These are phyloP conservation scores for Podiceps cristatus DNA, from an alignment of 2,113 vertebrate genomes.

Conservation along the genomic window DNA sequence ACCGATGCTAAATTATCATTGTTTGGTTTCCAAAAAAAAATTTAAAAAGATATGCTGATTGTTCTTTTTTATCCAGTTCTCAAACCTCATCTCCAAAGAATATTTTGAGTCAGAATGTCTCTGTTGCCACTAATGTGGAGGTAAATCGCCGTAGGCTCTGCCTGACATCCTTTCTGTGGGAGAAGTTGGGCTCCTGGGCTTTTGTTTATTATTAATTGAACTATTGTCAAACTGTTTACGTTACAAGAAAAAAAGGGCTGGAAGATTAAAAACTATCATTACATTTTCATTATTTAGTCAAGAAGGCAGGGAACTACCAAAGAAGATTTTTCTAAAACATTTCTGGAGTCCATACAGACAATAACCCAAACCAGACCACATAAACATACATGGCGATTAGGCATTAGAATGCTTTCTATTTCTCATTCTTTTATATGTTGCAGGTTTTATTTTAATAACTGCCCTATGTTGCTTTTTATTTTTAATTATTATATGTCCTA, in stretches of 20 bases:
- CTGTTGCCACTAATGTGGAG: background rate
- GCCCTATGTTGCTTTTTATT: background rate
- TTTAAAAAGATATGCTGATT: background rate
- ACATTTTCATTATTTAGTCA: background rate
- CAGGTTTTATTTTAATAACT: background rate
- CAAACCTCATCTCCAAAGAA: background rate
- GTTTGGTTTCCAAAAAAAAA: background rate
- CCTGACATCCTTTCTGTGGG: background rate
- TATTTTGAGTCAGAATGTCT: background rate
- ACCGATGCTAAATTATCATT: background rate
- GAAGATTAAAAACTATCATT: background rate
- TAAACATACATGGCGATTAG: background rate
- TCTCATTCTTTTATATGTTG: background rate
- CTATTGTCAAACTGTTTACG: background rate
- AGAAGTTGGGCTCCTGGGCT: background rate
- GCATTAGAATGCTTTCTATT: background rate
- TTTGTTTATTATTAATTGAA: constrained; percentile 20
- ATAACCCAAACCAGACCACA: background rate
- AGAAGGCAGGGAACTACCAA: background rate
- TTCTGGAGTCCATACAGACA: background rate
- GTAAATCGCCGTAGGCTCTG: background rate
- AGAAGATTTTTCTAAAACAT: background rate
- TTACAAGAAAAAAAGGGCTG: background rate
- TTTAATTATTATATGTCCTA: background rate
- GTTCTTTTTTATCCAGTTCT: background rate